phyloP scores from a whole-genome alignment of 2,797 vertebrate genomes.

The Cyprinodon diabolis region DNA sequence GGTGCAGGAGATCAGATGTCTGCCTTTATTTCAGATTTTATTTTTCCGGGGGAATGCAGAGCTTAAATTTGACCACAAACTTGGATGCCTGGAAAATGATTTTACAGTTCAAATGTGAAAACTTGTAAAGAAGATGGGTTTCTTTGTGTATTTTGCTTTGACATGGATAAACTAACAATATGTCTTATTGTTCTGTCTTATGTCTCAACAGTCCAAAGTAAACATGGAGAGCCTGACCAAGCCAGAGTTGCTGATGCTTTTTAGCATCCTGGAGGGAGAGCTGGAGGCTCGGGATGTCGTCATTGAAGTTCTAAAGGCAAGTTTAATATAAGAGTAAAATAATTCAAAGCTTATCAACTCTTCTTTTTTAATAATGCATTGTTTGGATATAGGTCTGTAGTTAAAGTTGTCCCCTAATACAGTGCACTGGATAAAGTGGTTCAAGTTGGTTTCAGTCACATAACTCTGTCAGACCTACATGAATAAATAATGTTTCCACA shows the following conservation, averaged over 20 bases:
- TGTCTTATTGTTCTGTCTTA: conserved; percentile 14
- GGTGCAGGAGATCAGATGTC: conserved; percentile 27
- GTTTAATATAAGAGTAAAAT: background rate
- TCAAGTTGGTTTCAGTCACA: background rate
- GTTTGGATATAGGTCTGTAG: background rate
- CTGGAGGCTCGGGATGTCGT: conserved; percentile 83
- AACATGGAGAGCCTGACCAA: conserved; percentile 82
- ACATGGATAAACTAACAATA: background rate
- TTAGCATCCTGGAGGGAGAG: conserved; percentile 84
- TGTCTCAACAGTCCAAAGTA: conserved; percentile 73
- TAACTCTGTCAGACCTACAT: too few species aligned
- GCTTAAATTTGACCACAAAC: conserved; percentile 27
- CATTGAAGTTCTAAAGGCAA: conserved; percentile 82
- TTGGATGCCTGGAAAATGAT: conserved; percentile 8
- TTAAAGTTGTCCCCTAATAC: background rate
- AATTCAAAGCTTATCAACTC: background rate
- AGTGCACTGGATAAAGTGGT: too few species aligned
- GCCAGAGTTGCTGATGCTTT: conserved; percentile 80
- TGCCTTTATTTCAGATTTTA: conserved; percentile 37
- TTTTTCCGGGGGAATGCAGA: conserved; percentile 8
- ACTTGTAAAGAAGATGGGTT: conserved; percentile 6
- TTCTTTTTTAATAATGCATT: background rate
- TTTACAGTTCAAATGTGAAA: conserved; percentile 13
- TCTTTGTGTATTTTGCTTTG: conserved; percentile 2
- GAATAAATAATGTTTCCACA: background rate